Evolutionary conservation across 2,797 vertebrate genomes (phyloP), one percentile per base, ranked within the genome.

Genomic region (Ambastaia sidthimunki): DNA sequence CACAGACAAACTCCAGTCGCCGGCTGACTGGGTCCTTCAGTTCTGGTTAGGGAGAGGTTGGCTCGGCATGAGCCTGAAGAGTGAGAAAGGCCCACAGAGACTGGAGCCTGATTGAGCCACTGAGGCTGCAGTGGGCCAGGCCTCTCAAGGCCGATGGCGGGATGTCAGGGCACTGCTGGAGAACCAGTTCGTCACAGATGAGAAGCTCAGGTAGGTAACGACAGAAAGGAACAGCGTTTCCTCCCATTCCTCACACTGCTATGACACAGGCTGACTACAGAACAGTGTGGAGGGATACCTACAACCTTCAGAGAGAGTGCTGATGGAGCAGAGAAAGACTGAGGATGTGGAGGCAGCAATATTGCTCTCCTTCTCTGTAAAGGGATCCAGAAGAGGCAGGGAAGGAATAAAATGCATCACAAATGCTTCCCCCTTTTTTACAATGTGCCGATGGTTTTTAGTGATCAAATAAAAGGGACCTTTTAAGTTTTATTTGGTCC

Each of bases 1-100:
- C 90, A 92, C 94, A 97, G 96, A 97, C 96, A 97, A 97, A 96
- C 96, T 96, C 92, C 55, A 90, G 92, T 93, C 93, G 28, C 94
- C 94, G 93, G 94, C 95, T 96, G 93, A 94, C 93, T 93, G 92
- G 93, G 93, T 90, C 95, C 91, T 96, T 98, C 96, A 97, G 93
- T 92, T 96, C 93, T 94, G 95, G 93, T 99, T 97, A 98, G 82
- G 85, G 83, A 76, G 54, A 47, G 70, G 21, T 74, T 54, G 76
- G 63, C 67, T 55, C 31, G 48, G 59, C 44, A 72, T 37, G 54
- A 77, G 77, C 54, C 67, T 71, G 82, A 85, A 71, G 75, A 71
- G 50, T 69, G 70, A 47, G 34, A 72, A 44, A n/a, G 73, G 37
- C 62, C 78, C 25, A 15, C 13, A 59, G 82, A 72, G 62, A 73